Evolutionary conservation across 2,797 vertebrate genomes (phyloP).

Genomic region (Smutsia temminckii): DNA sequence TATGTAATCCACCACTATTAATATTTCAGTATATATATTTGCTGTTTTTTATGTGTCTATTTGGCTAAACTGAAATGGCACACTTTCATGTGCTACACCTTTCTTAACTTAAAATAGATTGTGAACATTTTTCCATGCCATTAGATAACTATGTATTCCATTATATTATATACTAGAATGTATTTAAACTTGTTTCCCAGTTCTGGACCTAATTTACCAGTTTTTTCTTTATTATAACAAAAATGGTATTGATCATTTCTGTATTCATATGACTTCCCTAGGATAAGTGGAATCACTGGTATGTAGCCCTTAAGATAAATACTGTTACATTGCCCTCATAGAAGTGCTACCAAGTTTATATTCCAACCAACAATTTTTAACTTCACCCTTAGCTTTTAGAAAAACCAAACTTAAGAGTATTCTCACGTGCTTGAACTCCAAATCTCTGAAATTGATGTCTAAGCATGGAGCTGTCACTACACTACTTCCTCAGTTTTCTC

Average conservation of each 20-base stretch:
- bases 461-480: not conserved
- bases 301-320: not conserved
- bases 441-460: not conserved
- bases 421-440: not conserved
- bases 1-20: not conserved
- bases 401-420: not conserved
- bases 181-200: not conserved
- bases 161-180: not conserved
- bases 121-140: not conserved
- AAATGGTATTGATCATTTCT: not conserved
- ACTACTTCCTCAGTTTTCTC: constrained; percentile 2
- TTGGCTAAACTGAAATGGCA: not conserved
- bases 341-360: not conserved
- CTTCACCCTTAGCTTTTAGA: not conserved
- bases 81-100: not conserved
- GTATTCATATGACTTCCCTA: not conserved
- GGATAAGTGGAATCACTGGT: not conserved
- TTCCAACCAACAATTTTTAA: not conserved
- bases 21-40: not conserved
- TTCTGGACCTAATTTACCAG: not conserved
- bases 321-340: not conserved
- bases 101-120: not conserved
- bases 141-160: not conserved
- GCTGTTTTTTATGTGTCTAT: not conserved
- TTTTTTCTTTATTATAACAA: not conserved